A percentile compares a stretch with the other conserved stretches of the same genome.
Evolutionary conservation across 2,113 vertebrate genomes (phyloP).

Genomic region (Clarias batrachus): DNA sequence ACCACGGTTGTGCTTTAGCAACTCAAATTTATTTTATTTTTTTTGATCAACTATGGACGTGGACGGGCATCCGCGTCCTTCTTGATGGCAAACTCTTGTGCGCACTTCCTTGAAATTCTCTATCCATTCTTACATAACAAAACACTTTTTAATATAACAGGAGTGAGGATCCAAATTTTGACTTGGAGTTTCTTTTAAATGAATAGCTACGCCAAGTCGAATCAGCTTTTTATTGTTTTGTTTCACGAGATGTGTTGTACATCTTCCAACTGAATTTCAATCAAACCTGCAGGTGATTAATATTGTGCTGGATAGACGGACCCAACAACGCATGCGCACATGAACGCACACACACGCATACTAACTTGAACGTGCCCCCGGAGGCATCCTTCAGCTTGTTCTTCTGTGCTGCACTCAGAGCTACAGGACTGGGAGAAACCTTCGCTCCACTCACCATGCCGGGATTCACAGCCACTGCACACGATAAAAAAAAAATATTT

Average conservation of each 20-base stretch:
- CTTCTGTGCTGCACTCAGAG: constrained; percentile 80
- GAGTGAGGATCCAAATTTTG: too few species aligned
- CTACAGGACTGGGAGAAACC: constrained; percentile 73
- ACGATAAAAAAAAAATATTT: neutral
- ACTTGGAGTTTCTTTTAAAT: neutral
- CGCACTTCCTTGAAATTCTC: too few species aligned
- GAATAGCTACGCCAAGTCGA: neutral
- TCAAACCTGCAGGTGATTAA: neutral
- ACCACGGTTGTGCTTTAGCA: too few species aligned
- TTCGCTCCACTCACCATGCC: constrained; percentile 77
- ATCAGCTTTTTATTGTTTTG: neutral
- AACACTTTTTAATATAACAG: too few species aligned
- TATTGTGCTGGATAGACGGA: neutral
- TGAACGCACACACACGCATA: constrained; percentile 50
- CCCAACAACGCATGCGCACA: constrained; percentile 8
- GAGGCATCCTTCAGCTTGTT: constrained; percentile 88
- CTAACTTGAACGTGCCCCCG: constrained; percentile 91
- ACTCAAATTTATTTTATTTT: too few species aligned
- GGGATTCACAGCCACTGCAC: constrained; percentile 81
- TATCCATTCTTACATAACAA: too few species aligned
- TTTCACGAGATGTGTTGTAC: neutral
- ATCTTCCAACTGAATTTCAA: neutral
- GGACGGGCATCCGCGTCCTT: too few species aligned
- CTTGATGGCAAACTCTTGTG: too few species aligned
- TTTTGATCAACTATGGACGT: too few species aligned